Percentiles rank a stretch among this genome's conserved stretches.
Conservation (phyloP, 2,113 vertebrate genomes). For the Diglossa brunneiventris region DNA sequence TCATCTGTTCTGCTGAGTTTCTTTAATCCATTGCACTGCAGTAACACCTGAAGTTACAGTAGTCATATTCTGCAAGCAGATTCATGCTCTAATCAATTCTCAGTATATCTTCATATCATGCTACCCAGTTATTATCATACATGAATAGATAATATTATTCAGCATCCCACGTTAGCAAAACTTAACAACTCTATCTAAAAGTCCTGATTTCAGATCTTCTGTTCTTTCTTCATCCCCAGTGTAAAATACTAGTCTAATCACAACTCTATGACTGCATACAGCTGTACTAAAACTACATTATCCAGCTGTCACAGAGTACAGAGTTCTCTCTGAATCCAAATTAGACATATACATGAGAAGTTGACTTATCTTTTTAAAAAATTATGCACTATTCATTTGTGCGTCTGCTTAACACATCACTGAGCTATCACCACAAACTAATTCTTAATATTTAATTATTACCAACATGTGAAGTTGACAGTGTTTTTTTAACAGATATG, state of each 20-base stretch:
- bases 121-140: neutral
- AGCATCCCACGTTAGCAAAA: neutral
- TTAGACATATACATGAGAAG: neutral
- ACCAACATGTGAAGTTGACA: neutral
- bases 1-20: neutral
- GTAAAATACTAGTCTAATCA: conserved; percentile 1
- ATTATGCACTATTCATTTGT: conserved; percentile 8
- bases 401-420: neutral
- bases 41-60: neutral
- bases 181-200: neutral
- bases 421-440: neutral
- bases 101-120: neutral
- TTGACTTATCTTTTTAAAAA: neutral
- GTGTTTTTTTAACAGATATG: neutral
- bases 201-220: neutral
- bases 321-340: neutral
- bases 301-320: neutral
- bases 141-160: neutral
- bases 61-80: neutral
- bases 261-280: neutral
- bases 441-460: conserved; percentile 16
- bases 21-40: neutral
- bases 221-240: neutral
- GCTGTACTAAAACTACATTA: neutral
- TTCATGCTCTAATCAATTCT: neutral